Base-by-base conservation (phyloP, 2,888 invertebrate genomes). In the Pammene aurita region DNA sequence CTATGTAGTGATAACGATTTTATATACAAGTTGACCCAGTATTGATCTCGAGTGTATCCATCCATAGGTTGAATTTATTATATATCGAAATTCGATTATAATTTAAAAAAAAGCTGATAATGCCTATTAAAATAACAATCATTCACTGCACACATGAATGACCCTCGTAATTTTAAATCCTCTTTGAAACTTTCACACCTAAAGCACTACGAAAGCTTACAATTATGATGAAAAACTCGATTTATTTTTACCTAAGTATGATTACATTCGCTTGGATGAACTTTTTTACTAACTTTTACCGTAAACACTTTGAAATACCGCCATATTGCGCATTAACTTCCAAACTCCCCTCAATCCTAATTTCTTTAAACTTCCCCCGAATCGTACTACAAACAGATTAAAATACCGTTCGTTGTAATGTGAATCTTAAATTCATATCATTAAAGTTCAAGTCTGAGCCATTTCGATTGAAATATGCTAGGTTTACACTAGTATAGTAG, bases 241-340 rank as follows among this genome's bases (percentile, higher is more conserved):
- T 34, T 35, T 9, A 11, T n/a, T 34, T n/a, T 54, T 54, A 18
- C 34, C 10, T n/a, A 54, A 54, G 54, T 54, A 54, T 52, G 52
- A 52, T 54, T 54, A 54, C 54, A 18, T 54, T 54, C 34, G 54
- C 54, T 54, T 7, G n/a, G 54, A n/a, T 54, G 54, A 54, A 35
- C 34, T 54, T 54, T 52, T 52, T 54, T 34, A 26, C 34, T 35
- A 54, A 54, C 34, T 54, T 54, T 34, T 7, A 54, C 54, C 54
- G 54, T 54, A 54, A 54, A 54, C 54, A 54, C 54, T 54, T 54
- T 54, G 54, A 54, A 54, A 57, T 57, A 41, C 41, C 41, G 41
- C 38, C 57, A 57, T 41, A 57, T 57, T 57, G 41, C 41, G 57
- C 57, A 57, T 57, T 38, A 57, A 57, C 57, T 57, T 57, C 13